Conservation (phyloP, 2,888 invertebrate genomes). For the Pseudococcus longispinus region DNA sequence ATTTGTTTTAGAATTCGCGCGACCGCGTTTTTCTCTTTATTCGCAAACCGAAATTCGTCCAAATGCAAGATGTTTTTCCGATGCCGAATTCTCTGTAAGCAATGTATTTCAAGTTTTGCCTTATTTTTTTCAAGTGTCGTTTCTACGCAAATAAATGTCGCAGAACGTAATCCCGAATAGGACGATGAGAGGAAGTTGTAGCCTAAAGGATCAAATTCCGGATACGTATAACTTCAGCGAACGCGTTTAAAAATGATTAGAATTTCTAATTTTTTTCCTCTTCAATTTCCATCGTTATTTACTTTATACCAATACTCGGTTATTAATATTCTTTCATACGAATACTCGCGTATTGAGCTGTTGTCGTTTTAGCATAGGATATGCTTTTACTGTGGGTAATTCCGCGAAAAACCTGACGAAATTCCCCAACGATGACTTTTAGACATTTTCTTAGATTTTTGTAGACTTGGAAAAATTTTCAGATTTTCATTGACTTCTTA, state of each 20-base stretch:
- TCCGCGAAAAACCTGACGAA: too few relatives aligned
- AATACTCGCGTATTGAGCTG: too few relatives aligned
- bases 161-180: background rate
- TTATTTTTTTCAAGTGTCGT: background rate
- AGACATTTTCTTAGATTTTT: too few relatives aligned
- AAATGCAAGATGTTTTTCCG: conserved; percentile 16
- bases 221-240: background rate
- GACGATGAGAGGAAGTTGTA: background rate
- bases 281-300: too few relatives aligned
- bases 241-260: background rate
- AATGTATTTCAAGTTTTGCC: background rate
- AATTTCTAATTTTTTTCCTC: too few relatives aligned
- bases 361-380: too few relatives aligned
- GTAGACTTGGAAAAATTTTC: too few relatives aligned
- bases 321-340: too few relatives aligned
- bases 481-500: too few relatives aligned
- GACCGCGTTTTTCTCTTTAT: background rate
- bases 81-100: background rate
- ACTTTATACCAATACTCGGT: too few relatives aligned
- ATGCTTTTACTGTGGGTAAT: too few relatives aligned
- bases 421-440: too few relatives aligned
- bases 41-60: background rate
- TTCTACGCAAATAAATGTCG: background rate
- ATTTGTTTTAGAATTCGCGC: conserved; percentile 4
- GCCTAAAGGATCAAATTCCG: background rate